Conservation (phyloP, 1,140 invertebrate genomes). For the Calliphora vicina region DNA sequence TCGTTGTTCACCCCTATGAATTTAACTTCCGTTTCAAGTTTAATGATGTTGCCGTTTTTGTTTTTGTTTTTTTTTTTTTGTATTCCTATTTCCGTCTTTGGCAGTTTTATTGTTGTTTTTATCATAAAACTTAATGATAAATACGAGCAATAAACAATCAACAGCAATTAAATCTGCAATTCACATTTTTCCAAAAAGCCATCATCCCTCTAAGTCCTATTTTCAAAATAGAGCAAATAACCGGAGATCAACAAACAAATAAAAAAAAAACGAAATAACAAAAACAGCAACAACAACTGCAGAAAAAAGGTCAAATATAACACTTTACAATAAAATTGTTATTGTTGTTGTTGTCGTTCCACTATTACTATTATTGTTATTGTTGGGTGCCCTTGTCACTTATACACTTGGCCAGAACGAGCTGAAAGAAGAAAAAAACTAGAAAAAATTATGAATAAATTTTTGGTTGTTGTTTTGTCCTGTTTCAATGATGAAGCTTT, state of each 20-base stretch:
- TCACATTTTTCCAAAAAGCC: conserved; percentile 18
- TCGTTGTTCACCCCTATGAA: not conserved
- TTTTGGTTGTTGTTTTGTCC: not conserved
- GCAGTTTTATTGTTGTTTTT: not conserved
- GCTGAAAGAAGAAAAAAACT: not conserved
- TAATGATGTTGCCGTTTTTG: not conserved
- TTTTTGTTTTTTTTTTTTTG: not conserved
- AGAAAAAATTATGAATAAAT: not conserved
- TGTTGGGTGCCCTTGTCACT: conserved; percentile 9
- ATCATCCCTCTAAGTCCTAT: not conserved
- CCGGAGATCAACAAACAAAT: not conserved
- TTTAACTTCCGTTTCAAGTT: not conserved
- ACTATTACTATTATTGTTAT: not conserved
- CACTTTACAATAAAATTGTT: conserved; percentile 14
- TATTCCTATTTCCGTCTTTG: not conserved
- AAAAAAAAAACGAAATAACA: not conserved
- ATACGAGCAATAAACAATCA: conserved; percentile 22
- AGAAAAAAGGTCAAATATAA: not conserved
- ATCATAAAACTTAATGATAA: conserved; percentile 11
- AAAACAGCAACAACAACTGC: not conserved
- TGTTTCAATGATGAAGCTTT: too few species aligned
- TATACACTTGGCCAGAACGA: not conserved
- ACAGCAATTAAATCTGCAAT: conserved; percentile 28
- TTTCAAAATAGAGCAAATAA: not conserved
- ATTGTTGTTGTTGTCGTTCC: not conserved